phyloP scores from a whole-genome alignment of 2,113 vertebrate species.

The Thermophis baileyi region DNA sequence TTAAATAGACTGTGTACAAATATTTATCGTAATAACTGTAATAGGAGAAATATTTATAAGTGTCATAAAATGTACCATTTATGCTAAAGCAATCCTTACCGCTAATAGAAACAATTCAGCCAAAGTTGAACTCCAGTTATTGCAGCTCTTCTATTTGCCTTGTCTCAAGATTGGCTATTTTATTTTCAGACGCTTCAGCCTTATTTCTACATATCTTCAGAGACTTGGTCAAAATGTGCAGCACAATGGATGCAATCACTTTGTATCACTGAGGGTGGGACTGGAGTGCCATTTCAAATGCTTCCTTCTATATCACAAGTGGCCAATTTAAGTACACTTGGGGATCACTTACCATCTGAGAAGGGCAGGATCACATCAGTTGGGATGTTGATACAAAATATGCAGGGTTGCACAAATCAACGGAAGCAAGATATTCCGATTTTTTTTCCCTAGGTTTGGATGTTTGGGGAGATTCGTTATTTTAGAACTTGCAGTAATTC shows the following conservation, averaged over 20 bases:
- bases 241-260: not conserved
- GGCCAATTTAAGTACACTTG: not conserved
- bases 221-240: not conserved
- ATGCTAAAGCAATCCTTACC: not conserved
- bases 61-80: not conserved
- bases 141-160: not conserved
- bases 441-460: accelerated
- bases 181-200: not conserved
- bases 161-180: not conserved
- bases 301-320: not conserved
- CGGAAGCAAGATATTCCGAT: not conserved
- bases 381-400: not conserved
- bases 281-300: not conserved
- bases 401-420: not conserved
- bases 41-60: not conserved
- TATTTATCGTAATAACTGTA: not conserved
- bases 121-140: not conserved
- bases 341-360: not conserved
- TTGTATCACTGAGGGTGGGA: not conserved
- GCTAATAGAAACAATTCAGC: not conserved
- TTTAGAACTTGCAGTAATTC: not conserved
- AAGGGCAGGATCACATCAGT: not conserved
- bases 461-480: not conserved
- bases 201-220: not conserved
- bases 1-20: not conserved